Evolutionary conservation across 2,797 vertebrate species (phyloP), one percentile per base, ranked within the genome.

Genomic region (Iguana delicatissima): DNA sequence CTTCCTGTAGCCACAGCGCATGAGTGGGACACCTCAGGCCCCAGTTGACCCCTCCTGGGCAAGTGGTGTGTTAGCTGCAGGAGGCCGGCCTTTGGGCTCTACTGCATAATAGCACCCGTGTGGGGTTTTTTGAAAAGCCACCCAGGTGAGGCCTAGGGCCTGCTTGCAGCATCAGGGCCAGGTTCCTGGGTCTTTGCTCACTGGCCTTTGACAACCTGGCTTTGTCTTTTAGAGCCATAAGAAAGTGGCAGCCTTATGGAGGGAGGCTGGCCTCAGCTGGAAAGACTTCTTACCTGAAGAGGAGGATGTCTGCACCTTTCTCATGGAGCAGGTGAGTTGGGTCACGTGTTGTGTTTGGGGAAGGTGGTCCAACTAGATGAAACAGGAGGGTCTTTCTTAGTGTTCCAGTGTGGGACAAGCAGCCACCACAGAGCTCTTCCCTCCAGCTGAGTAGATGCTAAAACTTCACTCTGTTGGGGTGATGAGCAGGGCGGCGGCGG

Each of bases 191-290:
- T 0, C 50, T 42, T 52, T 4, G 32, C 55, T 13, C 32, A 50
- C 50, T 77, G 90, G 42, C n/a, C 55, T 12, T 59, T 18, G 52
- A 6, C 76, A 80, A 62, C 74, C n/a, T 3, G 3, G 22, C 35
- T 3, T 92, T 97, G 91, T 96, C 35, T 97, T 97, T 93, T 96
- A 99, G 99, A 99, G 99, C 98, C 99, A 99, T 98, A 99, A 98
- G 97, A 99, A 98, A 98, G 98, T 99, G 92, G 98, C 98, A 93
- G 97, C 98, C 95, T 97, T 99, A 89, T 99, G 99, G 99, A 98
- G 97, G 95, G 98, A 99, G 91, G 98, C 98, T 93, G 98, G 97
- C 93, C 98, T 99, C 94, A 98, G 96, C 93, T 99, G 98, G 99
- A 98, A 96, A 59, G 98, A 99, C 96, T 97, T 98, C 93, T 96